A percentile compares a stretch with the other conserved stretches of the same genome.
Evolutionary conservation across 2,888 invertebrate genomes (phyloP).

Genomic region (Drosophila yooni): DNA sequence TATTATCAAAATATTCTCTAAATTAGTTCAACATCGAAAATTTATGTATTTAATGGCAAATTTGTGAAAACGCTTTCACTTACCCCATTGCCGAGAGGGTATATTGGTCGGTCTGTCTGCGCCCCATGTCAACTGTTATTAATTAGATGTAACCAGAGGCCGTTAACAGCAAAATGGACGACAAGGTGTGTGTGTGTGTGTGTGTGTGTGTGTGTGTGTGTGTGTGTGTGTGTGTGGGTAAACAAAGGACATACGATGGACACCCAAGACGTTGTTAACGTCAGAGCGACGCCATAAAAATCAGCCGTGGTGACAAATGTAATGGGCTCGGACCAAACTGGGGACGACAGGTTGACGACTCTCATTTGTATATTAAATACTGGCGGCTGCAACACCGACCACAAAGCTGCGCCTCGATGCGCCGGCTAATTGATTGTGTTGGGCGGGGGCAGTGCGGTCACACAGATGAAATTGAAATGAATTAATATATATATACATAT

Average conservation of each 20-base stretch:
- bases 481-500: constrained; percentile 55
- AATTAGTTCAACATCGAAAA: background rate
- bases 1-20: background rate
- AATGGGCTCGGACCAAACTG: constrained; percentile 43
- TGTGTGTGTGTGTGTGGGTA: constrained; percentile 4
- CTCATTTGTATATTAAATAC: constrained; percentile 45
- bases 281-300: constrained; percentile 61
- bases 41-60: background rate
- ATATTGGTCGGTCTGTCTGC: background rate
- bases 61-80: background rate
- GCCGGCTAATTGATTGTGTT: constrained; percentile 55
- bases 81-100: background rate
- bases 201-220: background rate
- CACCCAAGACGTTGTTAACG: constrained; percentile 61
- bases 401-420: constrained; percentile 56
- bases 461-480: constrained; percentile 64
- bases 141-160: constrained; percentile 51
- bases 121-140: constrained; percentile 33
- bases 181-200: constrained; percentile 3
- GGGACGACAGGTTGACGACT: constrained; percentile 12
- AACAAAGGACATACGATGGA: constrained; percentile 41
- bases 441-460: background rate
- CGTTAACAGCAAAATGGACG: constrained; percentile 29
- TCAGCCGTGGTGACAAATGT: constrained; percentile 72
- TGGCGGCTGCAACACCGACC: constrained; percentile 27